Conservation (phyloP, 2,797 vertebrate species). For the Phoeniculus purpureus region DNA sequence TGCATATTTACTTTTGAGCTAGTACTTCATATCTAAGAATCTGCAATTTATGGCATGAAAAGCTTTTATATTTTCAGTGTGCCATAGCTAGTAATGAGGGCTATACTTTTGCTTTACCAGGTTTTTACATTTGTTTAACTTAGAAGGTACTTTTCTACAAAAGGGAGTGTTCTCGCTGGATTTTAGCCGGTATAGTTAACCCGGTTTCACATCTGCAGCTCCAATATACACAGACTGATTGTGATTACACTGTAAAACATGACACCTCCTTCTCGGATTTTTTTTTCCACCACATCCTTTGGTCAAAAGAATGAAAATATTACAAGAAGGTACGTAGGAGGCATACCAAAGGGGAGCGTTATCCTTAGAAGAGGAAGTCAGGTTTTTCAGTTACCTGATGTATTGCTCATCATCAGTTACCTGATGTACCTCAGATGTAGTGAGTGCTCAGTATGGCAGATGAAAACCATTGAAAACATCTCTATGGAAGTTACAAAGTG, state of each 20-base stretch:
- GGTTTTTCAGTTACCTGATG: background rate
- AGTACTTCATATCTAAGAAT: conserved; percentile 64
- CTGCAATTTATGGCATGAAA: conserved; percentile 66
- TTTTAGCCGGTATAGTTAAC: conserved; percentile 65
- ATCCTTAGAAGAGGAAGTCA: background rate
- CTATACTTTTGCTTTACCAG: conserved; percentile 54
- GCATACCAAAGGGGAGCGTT: conserved; percentile 11
- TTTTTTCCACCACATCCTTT: conserved; percentile 45
- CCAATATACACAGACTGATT: conserved; percentile 62
- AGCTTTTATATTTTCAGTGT: conserved; percentile 67
- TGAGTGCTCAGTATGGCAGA: background rate
- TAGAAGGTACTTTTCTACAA: conserved; percentile 70
- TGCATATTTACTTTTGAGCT: conserved; percentile 52
- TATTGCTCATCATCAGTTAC: background rate
- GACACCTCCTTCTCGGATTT: background rate
- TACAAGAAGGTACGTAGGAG: conserved; percentile 23
- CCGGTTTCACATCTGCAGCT: conserved; percentile 41
- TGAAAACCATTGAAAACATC: background rate
- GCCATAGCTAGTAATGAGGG: conserved; percentile 61
- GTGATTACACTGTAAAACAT: conserved; percentile 45
- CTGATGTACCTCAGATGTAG: background rate
- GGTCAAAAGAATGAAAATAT: conserved; percentile 36
- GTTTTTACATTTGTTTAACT: conserved; percentile 70
- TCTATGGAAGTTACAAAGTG: background rate
- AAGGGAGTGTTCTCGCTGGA: conserved; percentile 67